Percentiles rank a stretch among this genome's conserved stretches.
Conservation (phyloP, 2,888 invertebrate genomes). For the Sclerodermus sp. region DNA sequence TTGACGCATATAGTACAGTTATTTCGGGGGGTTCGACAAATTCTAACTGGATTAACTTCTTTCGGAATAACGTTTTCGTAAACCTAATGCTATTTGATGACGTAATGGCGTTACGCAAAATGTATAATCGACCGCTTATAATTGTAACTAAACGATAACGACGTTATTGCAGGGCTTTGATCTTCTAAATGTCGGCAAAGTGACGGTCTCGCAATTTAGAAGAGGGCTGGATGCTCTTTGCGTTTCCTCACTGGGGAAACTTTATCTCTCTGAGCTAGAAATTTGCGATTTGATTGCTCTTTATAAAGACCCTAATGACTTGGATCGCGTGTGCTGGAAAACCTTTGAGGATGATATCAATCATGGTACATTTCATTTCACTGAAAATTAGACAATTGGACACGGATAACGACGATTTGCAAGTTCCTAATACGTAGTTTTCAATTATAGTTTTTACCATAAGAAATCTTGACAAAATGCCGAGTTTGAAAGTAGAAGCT, state of each 20-base stretch:
- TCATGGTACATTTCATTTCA: slow-evolving; percentile 69
- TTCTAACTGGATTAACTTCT: too few relatives aligned
- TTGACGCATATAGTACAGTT: too few relatives aligned
- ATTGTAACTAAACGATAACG: too few relatives aligned
- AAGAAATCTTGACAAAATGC: slow-evolving; percentile 71
- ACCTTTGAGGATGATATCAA: slow-evolving; percentile 79
- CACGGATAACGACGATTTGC: too few relatives aligned
- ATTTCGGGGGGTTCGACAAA: too few relatives aligned
- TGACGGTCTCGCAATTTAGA: slow-evolving; percentile 72
- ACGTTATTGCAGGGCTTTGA: slow-evolving; percentile 65
- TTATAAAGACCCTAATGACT: slow-evolving; percentile 74
- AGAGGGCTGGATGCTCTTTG: slow-evolving; percentile 71
- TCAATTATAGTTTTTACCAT: slow-evolving; percentile 64
- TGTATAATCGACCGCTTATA: too few relatives aligned
- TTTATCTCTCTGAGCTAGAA: slow-evolving; percentile 67
- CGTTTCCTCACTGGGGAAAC: slow-evolving; percentile 62
- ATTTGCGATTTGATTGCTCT: slow-evolving; percentile 66
- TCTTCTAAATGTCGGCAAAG: slow-evolving; percentile 67
- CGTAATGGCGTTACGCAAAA: too few relatives aligned
- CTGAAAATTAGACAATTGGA: too few relatives aligned
- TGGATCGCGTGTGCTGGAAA: slow-evolving; percentile 71
- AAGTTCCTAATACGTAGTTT: too few relatives aligned
- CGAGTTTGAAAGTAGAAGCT: slow-evolving; percentile 61
- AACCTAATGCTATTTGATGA: too few relatives aligned
- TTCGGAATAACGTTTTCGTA: too few relatives aligned